Conservation (phyloP, 2,113 vertebrate species). For the Sinocyclocheilus anophthalmus region DNA sequence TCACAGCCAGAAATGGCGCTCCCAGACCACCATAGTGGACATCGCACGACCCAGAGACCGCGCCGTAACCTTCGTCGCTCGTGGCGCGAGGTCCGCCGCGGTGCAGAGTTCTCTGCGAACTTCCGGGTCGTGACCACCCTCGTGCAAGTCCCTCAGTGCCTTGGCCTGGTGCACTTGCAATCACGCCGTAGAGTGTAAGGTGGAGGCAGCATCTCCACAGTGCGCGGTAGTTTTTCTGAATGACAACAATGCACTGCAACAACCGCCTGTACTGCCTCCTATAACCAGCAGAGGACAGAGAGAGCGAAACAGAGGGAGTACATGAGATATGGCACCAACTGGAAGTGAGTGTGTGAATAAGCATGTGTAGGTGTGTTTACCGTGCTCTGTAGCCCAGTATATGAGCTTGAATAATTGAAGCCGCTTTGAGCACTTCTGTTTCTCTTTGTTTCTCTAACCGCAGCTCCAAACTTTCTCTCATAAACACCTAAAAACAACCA, state of each 20-base stretch:
- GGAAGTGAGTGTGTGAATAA: background rate
- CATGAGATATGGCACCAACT: background rate
- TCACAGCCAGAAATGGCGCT: too few relatives aligned
- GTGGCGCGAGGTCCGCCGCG: too few relatives aligned
- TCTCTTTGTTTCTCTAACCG: conserved; percentile 91
- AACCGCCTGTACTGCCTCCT: conserved; percentile 88
- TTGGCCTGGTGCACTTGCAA: too few relatives aligned
- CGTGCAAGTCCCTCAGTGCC: too few relatives aligned
- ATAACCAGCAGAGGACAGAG: conserved; percentile 9
- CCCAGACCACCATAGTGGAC: too few relatives aligned
- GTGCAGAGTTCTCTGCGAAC: too few relatives aligned
- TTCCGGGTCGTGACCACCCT: too few relatives aligned
- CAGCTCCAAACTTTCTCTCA: conserved; percentile 90
- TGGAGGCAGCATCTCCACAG: too few relatives aligned
- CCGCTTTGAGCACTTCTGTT: conserved; percentile 84
- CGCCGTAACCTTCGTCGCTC: too few relatives aligned
- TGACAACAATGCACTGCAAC: conserved; percentile 81
- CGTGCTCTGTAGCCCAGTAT: conserved; percentile 87
- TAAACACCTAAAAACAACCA: conserved; percentile 82
- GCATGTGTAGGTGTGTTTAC: conserved; percentile 67
- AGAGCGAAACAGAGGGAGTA: too few relatives aligned
- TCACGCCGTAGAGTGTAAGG: too few relatives aligned
- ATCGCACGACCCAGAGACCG: too few relatives aligned
- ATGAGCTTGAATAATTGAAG: conserved; percentile 89
- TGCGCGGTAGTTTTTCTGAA: conserved; percentile 94